phyloP scores from a whole-genome alignment of 2,797 vertebrate genomes.

The Percopsis omiscomaycus region DNA sequence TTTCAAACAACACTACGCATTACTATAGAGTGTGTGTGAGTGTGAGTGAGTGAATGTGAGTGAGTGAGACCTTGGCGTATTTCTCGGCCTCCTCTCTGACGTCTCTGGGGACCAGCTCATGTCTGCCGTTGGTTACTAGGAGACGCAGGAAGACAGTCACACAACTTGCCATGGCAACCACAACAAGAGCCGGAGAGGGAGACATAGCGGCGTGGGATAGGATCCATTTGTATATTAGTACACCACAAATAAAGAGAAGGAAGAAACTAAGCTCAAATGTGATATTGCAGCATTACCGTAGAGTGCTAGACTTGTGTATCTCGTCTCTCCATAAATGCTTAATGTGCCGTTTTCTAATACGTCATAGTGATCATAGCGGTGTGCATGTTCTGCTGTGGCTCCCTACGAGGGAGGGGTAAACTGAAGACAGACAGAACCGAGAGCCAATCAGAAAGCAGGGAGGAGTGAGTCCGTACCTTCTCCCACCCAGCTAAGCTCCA shows the following conservation, averaged over 20 bases:
- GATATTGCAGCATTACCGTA: too few species aligned
- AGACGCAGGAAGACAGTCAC: slow-evolving; percentile 25
- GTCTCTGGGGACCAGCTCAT: slow-evolving; percentile 95
- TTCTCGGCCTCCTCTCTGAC: slow-evolving; percentile 95
- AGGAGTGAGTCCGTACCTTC: slow-evolving; percentile 77
- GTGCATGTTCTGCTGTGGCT: not conserved
- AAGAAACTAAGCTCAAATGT: not conserved
- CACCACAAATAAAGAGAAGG: not conserved
- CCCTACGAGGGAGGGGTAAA: not conserved
- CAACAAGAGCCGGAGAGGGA: not conserved
- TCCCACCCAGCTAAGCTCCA: slow-evolving; percentile 99
- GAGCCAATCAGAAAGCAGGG: too few species aligned
- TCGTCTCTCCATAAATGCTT: too few species aligned
- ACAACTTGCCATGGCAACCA: not conserved
- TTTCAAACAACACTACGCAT: too few species aligned
- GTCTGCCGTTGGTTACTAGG: slow-evolving; percentile 94
- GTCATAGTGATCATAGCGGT: not conserved
- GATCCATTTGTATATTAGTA: too few species aligned
- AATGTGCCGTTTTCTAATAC: too few species aligned
- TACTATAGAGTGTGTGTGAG: too few species aligned
- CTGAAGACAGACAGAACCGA: too few species aligned
- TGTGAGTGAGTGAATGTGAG: not conserved
- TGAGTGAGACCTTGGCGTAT: slow-evolving; percentile 87
- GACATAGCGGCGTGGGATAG: too few species aligned
- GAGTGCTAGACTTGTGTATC: too few species aligned